Conservation (phyloP, 2,113 vertebrate species). For the Sinocyclocheilus maitianheensis region DNA sequence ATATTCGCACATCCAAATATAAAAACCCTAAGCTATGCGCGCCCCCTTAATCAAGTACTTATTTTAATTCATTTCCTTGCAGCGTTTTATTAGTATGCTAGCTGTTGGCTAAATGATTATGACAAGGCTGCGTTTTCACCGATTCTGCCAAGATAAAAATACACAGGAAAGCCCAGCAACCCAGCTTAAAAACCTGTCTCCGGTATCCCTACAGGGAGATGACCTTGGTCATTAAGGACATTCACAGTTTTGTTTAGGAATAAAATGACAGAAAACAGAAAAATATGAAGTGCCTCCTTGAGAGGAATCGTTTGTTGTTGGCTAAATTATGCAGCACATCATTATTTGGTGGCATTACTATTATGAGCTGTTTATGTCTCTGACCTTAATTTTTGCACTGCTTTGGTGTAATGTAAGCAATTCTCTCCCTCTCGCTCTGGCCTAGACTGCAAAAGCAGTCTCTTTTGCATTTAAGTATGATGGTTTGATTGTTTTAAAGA, state of each 20-base stretch:
- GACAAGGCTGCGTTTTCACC: constrained; percentile 58
- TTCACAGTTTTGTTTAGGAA: constrained; percentile 52
- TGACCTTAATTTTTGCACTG: constrained; percentile 45
- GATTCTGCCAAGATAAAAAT: constrained; percentile 55
- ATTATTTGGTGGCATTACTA: constrained; percentile 30
- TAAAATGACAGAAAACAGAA: constrained; percentile 56
- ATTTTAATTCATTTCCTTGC: constrained; percentile 63
- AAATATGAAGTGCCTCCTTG: constrained; percentile 46
- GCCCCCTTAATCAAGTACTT: constrained; percentile 61
- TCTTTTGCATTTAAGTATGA: constrained; percentile 7
- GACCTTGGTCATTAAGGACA: constrained; percentile 58
- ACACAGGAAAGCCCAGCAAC: constrained; percentile 55
- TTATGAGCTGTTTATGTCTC: constrained; percentile 49
- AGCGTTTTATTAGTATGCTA: constrained; percentile 65
- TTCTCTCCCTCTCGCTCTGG: constrained; percentile 3
- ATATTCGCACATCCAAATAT: constrained; percentile 55
- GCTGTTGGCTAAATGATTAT: constrained; percentile 64
- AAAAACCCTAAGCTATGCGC: constrained; percentile 56
- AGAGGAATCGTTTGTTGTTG: constrained; percentile 45
- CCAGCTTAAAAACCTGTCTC: constrained; percentile 48
- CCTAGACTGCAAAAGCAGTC: constrained; percentile 22
- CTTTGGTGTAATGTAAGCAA: constrained; percentile 28
- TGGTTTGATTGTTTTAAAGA: too few relatives aligned
- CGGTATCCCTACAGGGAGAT: constrained; percentile 52
- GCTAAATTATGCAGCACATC: constrained; percentile 40